Base-by-base conservation (phyloP, 2,888 invertebrate genomes). In the Calameuta idolon region DNA sequence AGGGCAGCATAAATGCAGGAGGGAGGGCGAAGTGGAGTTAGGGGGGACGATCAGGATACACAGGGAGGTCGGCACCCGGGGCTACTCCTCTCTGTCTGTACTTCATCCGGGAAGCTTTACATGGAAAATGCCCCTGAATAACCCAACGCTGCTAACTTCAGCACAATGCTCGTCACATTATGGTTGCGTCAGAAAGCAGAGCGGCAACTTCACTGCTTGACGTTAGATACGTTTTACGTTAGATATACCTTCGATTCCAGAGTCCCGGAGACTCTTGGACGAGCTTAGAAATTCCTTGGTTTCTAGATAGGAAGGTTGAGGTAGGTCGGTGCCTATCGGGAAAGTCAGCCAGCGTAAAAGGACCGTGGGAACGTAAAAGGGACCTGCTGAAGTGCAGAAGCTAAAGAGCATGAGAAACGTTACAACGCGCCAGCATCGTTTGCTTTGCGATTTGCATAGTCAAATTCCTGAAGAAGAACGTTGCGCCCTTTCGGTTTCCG, bases 81-180 rank as follows among this genome's bases (percentile, higher is more conserved):
- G 89, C 88, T 88, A 87, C 88, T 87, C 85, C 86, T 86, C 87
- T 86, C 84, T 83, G 83, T 85, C 84, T 77, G 85, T 80, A 83
- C 82, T 86, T 84, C 86, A 85, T 86, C 83, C 84, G 85, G 79
- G 75, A 78, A 80, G 88, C 87, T 88, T 85, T 87, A 84, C 87
- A 89, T 89, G 88, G 86, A 87, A 55, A 89, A 89, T 88, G 87
- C 86, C 83, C 84, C 85, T 88, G 88, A 88, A 89, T 89, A 89
- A 88, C 87, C 85, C 83, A 85, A 86, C 85, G 82, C 83, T 82
- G 86, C 86, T 88, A 88, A 89, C 88, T 89, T 84, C 81, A 85
- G 85, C 86, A 89, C 89, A 89, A 89, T 89, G 86, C 85, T 85
- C 86, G 87, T 89, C 89, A 88, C 87, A 87, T 88, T 88, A 88